Percentiles rank a stretch among this genome's conserved stretches.
phyloP scores from a whole-genome alignment of 2,888 invertebrate genomes.

The Poecilus cupreus region DNA sequence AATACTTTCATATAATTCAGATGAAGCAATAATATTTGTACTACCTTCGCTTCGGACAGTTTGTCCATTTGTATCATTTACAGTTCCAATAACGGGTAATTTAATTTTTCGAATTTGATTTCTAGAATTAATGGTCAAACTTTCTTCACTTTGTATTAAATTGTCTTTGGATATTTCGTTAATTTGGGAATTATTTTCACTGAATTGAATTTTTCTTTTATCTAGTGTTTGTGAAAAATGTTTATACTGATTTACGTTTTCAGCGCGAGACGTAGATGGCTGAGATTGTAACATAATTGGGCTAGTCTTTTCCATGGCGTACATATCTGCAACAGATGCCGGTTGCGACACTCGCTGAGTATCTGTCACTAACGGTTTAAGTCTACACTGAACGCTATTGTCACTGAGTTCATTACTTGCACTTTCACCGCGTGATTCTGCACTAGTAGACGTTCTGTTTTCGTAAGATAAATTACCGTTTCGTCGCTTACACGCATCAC shows the following conservation, averaged over 20 bases:
- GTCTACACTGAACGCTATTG: constrained; percentile 11
- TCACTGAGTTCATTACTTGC: constrained; percentile 40
- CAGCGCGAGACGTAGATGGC: not conserved
- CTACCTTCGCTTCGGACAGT: not conserved
- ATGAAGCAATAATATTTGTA: not conserved
- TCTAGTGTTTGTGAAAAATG: constrained; percentile 20
- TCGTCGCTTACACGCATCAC: constrained; percentile 11
- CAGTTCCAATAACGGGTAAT: constrained; percentile 10
- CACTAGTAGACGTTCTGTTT: constrained; percentile 35
- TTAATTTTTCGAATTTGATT: constrained; percentile 32
- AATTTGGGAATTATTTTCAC: too few relatives aligned
- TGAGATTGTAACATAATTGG: constrained; percentile 17
- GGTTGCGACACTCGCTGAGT: not conserved
- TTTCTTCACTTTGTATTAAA: constrained; percentile 9
- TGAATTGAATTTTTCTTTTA: constrained; percentile 29
- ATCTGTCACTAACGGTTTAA: constrained; percentile 4
- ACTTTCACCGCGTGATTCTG: not conserved
- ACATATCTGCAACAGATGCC: constrained; percentile 10
- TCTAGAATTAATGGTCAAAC: not conserved
- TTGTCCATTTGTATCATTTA: not conserved
- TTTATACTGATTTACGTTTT: not conserved
- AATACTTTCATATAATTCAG: not conserved
- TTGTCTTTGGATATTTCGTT: not conserved
- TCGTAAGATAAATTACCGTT: not conserved
- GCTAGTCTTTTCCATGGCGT: constrained; percentile 10